phyloP scores from a whole-genome alignment of 2,888 invertebrate genomes.

The Ophonus ardosiacus region DNA sequence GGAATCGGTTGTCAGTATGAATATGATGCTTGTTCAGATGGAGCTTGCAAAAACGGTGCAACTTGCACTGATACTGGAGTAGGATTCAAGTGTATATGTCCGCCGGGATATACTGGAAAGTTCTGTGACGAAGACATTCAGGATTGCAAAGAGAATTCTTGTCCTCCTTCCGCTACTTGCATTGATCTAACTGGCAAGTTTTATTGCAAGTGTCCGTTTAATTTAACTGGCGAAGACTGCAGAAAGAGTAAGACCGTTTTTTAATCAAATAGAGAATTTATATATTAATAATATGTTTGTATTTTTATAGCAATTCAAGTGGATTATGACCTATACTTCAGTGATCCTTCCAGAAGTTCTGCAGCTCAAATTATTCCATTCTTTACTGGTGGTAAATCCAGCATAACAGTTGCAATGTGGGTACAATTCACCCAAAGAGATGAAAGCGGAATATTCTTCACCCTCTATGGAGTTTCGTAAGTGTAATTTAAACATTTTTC shows the following conservation, averaged over 20 bases:
- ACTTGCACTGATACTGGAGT: slow-evolving; percentile 92
- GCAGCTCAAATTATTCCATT: slow-evolving; percentile 96
- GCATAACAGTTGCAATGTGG: slow-evolving; percentile 96
- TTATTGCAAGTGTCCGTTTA: slow-evolving; percentile 98
- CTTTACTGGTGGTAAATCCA: slow-evolving; percentile 85
- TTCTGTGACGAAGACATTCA: slow-evolving; percentile 94
- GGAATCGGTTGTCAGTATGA: slow-evolving; percentile 96
- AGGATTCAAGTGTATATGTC: slow-evolving; percentile 91
- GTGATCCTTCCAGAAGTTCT: slow-evolving; percentile 92
- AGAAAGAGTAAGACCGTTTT: slow-evolving; percentile 86
- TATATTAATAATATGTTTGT: slow-evolving; percentile 20
- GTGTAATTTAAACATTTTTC: slow-evolving; percentile 66
- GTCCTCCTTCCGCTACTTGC: slow-evolving; percentile 95
- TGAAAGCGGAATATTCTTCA: slow-evolving; percentile 95
- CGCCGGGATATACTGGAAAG: slow-evolving; percentile 86
- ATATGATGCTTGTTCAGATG: slow-evolving; percentile 93
- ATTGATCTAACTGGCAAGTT: slow-evolving; percentile 93
- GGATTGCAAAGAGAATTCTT: slow-evolving; percentile 95
- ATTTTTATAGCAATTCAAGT: slow-evolving; percentile 91
- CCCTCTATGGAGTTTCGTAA: slow-evolving; percentile 92
- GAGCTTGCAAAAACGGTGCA: slow-evolving; percentile 95
- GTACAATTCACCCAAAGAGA: slow-evolving; percentile 95
- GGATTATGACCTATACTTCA: slow-evolving; percentile 98
- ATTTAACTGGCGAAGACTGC: slow-evolving; percentile 97
- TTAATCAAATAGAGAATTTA: background rate